phyloP scores from a whole-genome alignment of 2,113 vertebrate genomes.

The Xerus inauris region DNA sequence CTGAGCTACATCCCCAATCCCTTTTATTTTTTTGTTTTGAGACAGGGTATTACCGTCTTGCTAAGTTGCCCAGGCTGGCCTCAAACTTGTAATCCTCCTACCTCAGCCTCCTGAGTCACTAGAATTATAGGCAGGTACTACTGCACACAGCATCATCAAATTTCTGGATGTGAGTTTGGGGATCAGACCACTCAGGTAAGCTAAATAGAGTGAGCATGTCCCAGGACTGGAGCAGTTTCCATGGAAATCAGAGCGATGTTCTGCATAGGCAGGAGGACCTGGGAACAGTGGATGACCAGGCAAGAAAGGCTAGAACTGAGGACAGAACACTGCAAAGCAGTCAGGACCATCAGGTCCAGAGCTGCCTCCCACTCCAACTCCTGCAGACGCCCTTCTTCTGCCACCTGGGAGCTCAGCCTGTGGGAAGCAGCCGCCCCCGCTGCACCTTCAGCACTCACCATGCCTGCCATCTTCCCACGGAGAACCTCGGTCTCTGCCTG shows the following conservation, averaged over 20 bases:
- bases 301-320: background rate
- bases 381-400: background rate
- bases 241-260: background rate
- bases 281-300: background rate
- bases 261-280: background rate
- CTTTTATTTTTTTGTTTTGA: no score
- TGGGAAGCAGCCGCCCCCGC: background rate
- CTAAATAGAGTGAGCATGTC: background rate
- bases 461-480: background rate
- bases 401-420: background rate
- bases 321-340: background rate
- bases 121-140: no score
- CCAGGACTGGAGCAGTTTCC: background rate
- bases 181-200: background rate
- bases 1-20: no score
- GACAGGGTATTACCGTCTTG: no score
- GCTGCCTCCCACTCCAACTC: background rate
- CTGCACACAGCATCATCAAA: no score
- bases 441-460: background rate
- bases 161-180: background rate
- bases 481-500: background rate
- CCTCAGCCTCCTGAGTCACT: no score
- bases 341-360: background rate
- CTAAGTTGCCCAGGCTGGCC: no score
- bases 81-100: no score